Evolutionary conservation across 2,888 invertebrate species (phyloP).

Genomic region (Urechis unicinctus): DNA sequence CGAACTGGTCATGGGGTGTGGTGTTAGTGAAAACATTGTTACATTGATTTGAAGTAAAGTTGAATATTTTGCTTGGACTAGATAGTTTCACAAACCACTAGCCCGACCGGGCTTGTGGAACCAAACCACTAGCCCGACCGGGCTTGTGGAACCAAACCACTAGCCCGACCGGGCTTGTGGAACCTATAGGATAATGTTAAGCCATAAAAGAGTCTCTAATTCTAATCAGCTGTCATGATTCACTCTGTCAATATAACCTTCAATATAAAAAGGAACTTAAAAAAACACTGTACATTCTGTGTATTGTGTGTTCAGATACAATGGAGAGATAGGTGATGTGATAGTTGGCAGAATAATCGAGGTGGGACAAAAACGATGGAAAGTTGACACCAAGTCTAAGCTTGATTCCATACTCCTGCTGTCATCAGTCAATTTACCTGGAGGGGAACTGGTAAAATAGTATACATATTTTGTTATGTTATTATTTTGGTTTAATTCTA

Average conservation of each 20-base stretch:
- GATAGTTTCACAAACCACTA: no score
- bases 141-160: no score
- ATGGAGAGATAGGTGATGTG: conserved; percentile 87
- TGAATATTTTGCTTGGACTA: no score
- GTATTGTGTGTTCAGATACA: conserved; percentile 44
- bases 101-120: no score
- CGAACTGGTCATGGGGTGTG: no score
- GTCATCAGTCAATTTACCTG: conserved; percentile 94
- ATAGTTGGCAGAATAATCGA: conserved; percentile 90
- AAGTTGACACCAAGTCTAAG: conserved; percentile 87
- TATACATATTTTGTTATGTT: neutral
- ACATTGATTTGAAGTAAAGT: no score
- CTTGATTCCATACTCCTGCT: conserved; percentile 76
- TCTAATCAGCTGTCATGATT: no score
- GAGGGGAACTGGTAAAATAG: conserved; percentile 74
- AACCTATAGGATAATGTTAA: no score
- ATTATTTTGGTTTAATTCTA: neutral
- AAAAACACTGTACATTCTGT: neutral
- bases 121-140: no score
- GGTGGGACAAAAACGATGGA: conserved; percentile 91
- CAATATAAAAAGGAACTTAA: neutral
- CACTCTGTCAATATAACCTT: neutral
- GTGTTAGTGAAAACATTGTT: no score
- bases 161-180: no score
- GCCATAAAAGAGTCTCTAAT: no score